Evolutionary conservation across 2,888 invertebrate genomes (phyloP), one percentile per base, ranked within the genome.

Genomic region (Bursaphelenchus okinawaensis): DNA sequence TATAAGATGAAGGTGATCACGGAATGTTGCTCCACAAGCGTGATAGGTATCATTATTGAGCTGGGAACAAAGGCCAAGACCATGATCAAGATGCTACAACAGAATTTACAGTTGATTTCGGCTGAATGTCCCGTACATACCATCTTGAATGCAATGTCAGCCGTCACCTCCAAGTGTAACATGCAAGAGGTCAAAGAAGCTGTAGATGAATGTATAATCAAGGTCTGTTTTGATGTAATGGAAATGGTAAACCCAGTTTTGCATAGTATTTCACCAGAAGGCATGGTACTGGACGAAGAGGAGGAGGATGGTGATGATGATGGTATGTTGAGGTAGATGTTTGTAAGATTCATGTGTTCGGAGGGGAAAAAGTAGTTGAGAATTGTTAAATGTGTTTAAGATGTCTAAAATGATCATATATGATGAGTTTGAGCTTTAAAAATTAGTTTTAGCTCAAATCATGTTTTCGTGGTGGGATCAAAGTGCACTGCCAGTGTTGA

Each of bases 221-320:
- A 55, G 6, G 12, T 12, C 2, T 59, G 52, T 50, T 51, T 59
- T 20, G 8, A 12, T 22, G 51, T 29, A 4, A 50, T 50, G n/a
- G 22, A 59, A 59, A 26, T 59, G 40, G 60, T 59, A n/a, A 50
- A 59, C 9, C 60, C 60, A 12, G 51, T 59, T 23, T 50, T 59
- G 20, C 60, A 59, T 4, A 22, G 22, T 26, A 22, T 59, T 16
- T 50, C 50, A 12, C 60, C 60, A 1, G 60, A 59, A 51, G 60
- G 60, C 22, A 59, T 59, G 19, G 24, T 59, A 12, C 16, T 51
- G 50, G 51, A 22, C 12, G 60, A 59, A 20, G 60, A 59, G 16
- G 16, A 16, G 1, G 40, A 3, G 12, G 40, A 40, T 6, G 40
- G n/a, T n/a, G 40, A 40, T 3, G 40, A 40, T 40, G 40, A 40